Evolutionary conservation across 2,888 invertebrate genomes (phyloP).

Genomic region (Drosophila trichaetosa): DNA sequence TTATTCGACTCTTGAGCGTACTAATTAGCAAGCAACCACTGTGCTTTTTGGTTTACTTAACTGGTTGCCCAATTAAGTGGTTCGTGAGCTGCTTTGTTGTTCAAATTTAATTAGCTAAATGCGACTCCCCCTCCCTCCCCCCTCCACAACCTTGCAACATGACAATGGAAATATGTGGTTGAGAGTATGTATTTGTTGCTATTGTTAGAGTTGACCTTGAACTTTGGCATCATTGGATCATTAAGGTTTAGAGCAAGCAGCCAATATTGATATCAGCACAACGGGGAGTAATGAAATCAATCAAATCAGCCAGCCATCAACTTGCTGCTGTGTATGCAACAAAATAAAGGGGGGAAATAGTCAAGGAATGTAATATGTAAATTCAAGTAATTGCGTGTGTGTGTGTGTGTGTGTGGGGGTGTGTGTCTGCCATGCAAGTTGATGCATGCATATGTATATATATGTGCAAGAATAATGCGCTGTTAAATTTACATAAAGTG

Average conservation of each 20-base stretch:
- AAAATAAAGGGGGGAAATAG: not conserved
- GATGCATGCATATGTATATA: constrained; percentile 16
- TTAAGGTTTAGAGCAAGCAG: constrained; percentile 12
- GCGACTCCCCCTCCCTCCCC: not conserved
- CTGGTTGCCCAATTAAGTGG: constrained; percentile 9
- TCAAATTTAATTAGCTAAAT: constrained; percentile 10
- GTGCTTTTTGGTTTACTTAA: constrained; percentile 1
- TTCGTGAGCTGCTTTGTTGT: constrained; percentile 1
- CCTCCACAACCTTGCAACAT: not conserved
- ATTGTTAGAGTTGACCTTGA: constrained; percentile 33
- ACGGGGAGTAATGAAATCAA: constrained; percentile 56
- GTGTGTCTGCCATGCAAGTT: constrained; percentile 17
- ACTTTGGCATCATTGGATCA: constrained; percentile 25
- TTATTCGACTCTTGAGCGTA: not conserved
- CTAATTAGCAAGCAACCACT: not conserved
- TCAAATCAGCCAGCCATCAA: constrained; percentile 49
- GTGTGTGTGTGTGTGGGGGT: constrained; percentile 11
- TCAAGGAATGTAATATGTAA: constrained; percentile 41
- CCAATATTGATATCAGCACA: constrained; percentile 14
- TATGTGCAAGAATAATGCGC: constrained; percentile 57
- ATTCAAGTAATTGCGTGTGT: constrained; percentile 30
- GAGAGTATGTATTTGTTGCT: not conserved
- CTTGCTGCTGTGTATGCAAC: constrained; percentile 3
- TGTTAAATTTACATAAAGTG: constrained; percentile 76
- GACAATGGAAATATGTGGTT: not conserved